Conservation (phyloP, 2,113 vertebrate species). For the Microcebus tavaratra region DNA sequence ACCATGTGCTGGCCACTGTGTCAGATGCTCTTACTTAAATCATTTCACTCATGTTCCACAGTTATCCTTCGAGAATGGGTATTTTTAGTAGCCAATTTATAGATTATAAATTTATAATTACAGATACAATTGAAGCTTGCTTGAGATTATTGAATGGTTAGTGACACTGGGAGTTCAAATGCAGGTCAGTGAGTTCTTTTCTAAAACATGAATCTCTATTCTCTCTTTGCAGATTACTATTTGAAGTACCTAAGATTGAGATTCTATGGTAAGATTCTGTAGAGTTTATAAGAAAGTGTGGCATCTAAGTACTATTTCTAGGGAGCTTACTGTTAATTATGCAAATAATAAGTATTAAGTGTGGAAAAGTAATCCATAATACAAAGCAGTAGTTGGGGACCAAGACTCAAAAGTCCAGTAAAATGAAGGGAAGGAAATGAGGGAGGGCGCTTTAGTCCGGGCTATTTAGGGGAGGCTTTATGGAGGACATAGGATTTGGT, state of each 20-base stretch:
- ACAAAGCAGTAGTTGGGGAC: not conserved
- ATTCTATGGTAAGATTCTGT: not conserved
- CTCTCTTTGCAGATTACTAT: not conserved
- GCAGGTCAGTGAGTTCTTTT: not conserved
- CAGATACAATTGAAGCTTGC: not conserved
- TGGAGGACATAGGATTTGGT: not conserved
- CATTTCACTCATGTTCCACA: too few relatives aligned
- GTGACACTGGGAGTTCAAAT: not conserved
- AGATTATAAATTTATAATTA: not conserved
- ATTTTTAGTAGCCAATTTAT: not conserved
- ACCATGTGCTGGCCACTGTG: too few relatives aligned
- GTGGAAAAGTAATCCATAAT: not conserved
- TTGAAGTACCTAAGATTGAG: not conserved
- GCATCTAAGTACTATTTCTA: not conserved
- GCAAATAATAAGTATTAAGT: not conserved
- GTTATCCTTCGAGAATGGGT: not conserved
- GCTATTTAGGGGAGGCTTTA: not conserved
- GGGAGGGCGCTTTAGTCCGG: not conserved
- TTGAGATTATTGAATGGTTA: not conserved
- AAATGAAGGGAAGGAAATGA: not conserved
- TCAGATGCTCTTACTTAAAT: too few relatives aligned
- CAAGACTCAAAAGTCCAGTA: not conserved
- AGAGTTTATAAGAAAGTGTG: not conserved
- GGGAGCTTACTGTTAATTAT: not conserved
- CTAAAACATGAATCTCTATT: not conserved